Evolutionary conservation across 2,797 vertebrate species (phyloP).

Genomic region (Crossoptilon crossoptilon): DNA sequence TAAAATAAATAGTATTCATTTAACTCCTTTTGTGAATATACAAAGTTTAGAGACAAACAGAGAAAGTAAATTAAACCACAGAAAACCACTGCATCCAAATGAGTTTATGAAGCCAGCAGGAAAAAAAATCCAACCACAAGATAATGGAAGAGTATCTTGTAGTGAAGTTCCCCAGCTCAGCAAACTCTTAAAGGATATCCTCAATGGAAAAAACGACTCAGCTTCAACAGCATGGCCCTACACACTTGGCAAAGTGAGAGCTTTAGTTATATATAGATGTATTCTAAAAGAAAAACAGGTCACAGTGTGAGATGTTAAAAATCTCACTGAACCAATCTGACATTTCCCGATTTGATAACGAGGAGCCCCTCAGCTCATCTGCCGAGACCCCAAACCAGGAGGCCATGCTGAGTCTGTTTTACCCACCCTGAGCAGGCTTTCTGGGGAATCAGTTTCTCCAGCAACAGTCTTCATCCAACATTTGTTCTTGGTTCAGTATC

Average conservation of each 20-base stretch:
- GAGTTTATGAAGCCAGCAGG: constrained; percentile 33
- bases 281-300: not conserved
- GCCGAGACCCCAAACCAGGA: not conserved
- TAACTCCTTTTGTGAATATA: constrained; percentile 69
- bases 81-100: constrained; percentile 54
- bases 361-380: not conserved
- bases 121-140: not conserved
- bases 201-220: not conserved
- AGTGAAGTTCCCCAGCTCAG: not conserved
- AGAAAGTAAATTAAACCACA: constrained; percentile 66
- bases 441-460: accelerated
- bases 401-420: accelerated
- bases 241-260: not conserved
- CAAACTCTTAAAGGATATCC: not conserved
- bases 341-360: not conserved
- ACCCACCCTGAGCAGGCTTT: not conserved
- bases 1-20: constrained; percentile 67
- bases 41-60: constrained; percentile 60
- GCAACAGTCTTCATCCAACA: not conserved
- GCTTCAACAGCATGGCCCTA: too few species aligned
- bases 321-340: not conserved
- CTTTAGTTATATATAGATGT: not conserved
- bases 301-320: not conserved
- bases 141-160: not conserved
- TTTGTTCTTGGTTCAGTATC: not conserved